Evolutionary conservation across 92 coral and sea anemone species (phyloP).

Genomic region (Virgularia gustaviana): DNA sequence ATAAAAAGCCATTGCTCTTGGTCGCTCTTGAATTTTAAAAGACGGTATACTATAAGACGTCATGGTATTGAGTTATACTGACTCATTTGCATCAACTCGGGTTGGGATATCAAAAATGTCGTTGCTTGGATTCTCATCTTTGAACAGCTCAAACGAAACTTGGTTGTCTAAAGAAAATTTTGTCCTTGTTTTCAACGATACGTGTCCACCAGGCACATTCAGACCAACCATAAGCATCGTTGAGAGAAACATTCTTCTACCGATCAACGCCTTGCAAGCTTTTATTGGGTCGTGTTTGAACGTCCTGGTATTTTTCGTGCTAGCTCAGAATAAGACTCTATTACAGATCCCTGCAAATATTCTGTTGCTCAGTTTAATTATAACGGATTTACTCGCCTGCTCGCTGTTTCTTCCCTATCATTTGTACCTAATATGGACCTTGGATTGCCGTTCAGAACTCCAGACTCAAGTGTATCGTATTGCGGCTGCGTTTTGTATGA

Average conservation of each 20-base stretch:
- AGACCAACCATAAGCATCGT: background rate
- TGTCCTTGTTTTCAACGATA: too few relatives aligned
- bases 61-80: too few relatives aligned
- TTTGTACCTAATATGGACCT: background rate
- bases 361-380: background rate
- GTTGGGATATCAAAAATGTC: too few relatives aligned
- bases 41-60: too few relatives aligned
- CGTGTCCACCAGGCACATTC: too few relatives aligned
- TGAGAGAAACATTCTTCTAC: background rate
- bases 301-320: background rate
- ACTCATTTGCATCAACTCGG: too few relatives aligned
- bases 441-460: background rate
- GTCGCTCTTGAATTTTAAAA: too few relatives aligned
- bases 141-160: too few relatives aligned
- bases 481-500: slow-evolving; percentile 1
- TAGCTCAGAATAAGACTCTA: background rate
- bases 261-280: background rate
- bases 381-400: slow-evolving; percentile 1
- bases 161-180: too few relatives aligned
- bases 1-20: too few relatives aligned
- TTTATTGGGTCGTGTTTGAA: background rate
- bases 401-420: background rate
- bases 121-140: too few relatives aligned
- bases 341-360: slow-evolving; percentile 1
- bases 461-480: background rate